These are phyloP conservation scores for Glyptemys insculpta DNA, from an alignment of 2,797 vertebrate species.

Conservation along the genomic window DNA sequence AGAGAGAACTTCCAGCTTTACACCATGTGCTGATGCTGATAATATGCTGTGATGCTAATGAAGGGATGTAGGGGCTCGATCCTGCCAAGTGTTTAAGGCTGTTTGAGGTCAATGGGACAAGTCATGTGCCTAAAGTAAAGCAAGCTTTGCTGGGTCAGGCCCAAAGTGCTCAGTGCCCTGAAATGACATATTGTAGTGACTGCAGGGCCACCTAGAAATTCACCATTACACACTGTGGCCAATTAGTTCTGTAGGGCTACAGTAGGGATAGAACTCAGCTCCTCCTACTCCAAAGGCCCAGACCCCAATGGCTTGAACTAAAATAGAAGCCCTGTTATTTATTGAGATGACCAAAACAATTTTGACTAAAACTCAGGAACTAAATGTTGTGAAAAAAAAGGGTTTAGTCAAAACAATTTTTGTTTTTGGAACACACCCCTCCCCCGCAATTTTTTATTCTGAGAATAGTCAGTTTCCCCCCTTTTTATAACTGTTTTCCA, in stretches of 20 bases:
- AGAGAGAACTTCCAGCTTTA: neutral
- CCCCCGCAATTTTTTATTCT: neutral
- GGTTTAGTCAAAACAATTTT: neutral
- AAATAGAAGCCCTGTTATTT: neutral
- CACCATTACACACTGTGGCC: neutral
- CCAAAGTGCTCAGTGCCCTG: neutral
- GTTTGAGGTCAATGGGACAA: neutral
- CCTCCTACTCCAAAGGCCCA: neutral
- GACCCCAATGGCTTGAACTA: neutral
- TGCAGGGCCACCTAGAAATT: neutral
- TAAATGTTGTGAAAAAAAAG: neutral
- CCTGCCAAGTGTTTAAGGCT: neutral
- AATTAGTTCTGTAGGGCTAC: neutral
- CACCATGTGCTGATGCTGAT: neutral
- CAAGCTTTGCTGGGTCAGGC: neutral
- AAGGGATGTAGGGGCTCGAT: too few species aligned
- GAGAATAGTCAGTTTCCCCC: neutral
- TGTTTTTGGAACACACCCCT: neutral
- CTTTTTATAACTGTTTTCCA: neutral
- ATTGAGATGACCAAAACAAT: neutral
- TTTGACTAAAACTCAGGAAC: neutral
- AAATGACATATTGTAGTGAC: accelerated
- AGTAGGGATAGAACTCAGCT: neutral
- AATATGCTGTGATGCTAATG: neutral
- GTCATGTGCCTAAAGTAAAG: accelerated